Percentiles rank a stretch among this genome's conserved stretches.
These are phyloP conservation scores for Chunga burmeisteri DNA, from an alignment of 2,113 vertebrate species.

Conservation along the genomic window DNA sequence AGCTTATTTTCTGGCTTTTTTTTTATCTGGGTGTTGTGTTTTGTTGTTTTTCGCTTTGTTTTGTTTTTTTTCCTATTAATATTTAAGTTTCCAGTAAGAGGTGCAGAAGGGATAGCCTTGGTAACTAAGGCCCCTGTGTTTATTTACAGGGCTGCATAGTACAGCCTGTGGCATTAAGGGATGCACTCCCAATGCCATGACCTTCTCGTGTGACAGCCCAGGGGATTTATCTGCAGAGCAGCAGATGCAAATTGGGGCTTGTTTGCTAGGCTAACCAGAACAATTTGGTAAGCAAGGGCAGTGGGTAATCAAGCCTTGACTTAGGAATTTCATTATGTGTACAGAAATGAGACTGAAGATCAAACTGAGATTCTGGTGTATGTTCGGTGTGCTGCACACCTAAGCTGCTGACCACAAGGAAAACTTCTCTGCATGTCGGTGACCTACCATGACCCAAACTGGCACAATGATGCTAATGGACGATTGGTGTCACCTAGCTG, in stretches of 20 bases:
- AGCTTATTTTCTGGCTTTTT: background rate
- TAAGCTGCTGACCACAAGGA: background rate
- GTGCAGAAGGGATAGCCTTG: background rate
- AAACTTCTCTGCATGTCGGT: background rate
- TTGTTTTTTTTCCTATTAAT: background rate
- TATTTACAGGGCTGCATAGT: background rate
- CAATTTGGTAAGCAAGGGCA: slow-evolving; percentile 14
- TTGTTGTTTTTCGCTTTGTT: background rate
- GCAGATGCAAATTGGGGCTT: slow-evolving; percentile 22
- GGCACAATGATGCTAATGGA: background rate
- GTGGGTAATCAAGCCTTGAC: background rate
- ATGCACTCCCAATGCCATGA: background rate
- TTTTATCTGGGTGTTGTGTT: background rate
- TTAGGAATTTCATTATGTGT: background rate
- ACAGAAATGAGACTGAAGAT: background rate
- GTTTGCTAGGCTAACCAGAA: slow-evolving; percentile 26
- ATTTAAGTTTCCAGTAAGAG: background rate
- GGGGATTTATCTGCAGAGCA: slow-evolving; percentile 15
- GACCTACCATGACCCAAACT: background rate
- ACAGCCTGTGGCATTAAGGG: background rate
- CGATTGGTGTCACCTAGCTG: background rate
- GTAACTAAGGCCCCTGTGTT: background rate
- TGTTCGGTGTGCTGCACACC: background rate
- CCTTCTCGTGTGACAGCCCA: slow-evolving; percentile 1
- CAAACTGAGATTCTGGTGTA: background rate